Base-by-base conservation (phyloP, 2,797 vertebrate species). In the Enoplosus armatus region DNA sequence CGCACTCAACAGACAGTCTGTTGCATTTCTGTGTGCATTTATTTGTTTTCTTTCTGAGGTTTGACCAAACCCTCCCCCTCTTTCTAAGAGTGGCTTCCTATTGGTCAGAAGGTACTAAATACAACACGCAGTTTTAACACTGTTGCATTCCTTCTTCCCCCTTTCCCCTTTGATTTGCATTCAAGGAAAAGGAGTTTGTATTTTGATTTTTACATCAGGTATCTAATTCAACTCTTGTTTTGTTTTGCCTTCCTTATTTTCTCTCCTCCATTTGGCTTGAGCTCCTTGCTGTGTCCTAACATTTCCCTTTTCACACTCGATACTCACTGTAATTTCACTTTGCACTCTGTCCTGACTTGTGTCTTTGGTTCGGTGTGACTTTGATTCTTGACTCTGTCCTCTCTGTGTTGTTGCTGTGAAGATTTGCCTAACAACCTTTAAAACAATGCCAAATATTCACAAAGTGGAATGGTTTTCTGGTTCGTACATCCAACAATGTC, bases 131-230 rank as follows among this genome's bases (percentile, higher is more conserved):
- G 85, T 92, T 93, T 90, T 94, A 93, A 95, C 87, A 60, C 85
- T 92, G 86, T 89, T 69, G 90, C 91, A 93, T 94, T 93, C 91
- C 92, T 94, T 94, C 87, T 94, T 72, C 80, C 90, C 88, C 93
- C 91, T 92, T 94, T 93, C 93, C 95, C 92, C 92, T 96, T 96
- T 96, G 94, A 94, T 96, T 97, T 96, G 97, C 97, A 95, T 95
- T 96, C 97, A 97, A 98, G 97, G 97, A 98, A 98, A 96, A 96
- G 97, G 96, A 98, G 97, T 95, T 97, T 98, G 95, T 97, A 98
- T 97, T 98, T 98, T 97, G 97, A 98, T 97, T 98, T 98, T 97
- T 98, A 97, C 95, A 97, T 97, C 96, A 98, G 97, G 97, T 98
- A 98, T 96, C 95, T 95, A 93, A 95, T 92, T 92, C 90, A 93